Base-by-base conservation (phyloP, 2,888 invertebrate genomes). In the Argyra leucocephala region DNA sequence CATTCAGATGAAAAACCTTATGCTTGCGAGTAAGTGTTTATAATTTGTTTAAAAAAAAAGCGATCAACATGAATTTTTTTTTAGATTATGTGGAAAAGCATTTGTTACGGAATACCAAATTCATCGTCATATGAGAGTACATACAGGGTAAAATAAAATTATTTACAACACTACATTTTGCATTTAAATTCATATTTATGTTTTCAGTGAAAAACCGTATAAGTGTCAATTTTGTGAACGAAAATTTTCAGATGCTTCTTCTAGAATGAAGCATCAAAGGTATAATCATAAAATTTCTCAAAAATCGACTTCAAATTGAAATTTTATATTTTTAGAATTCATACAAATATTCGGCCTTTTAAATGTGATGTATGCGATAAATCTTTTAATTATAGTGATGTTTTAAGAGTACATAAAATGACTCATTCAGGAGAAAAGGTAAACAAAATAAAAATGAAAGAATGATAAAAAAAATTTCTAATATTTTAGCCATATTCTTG, bases 371-470 rank as follows among this genome's bases (percentile, higher is more conserved):
- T 75, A 1, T 80, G 79, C 64, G 77, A 75, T 4, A 80, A 80
- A 70, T 73, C 73, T 5, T 80, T 80, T 57, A 77, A 78, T 2
- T 80, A 80, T 66, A 74, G 78, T 15, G 78, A 76, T 67, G 79
- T 79, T 5, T 70, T 80, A 0, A 78, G 77, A 64, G 74, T 74
- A 2, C 79, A 79, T 66, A 72, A 73, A 64, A 71, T 76, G 67
- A 78, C 75, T 1, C 79, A 79, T 64, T 78, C 79, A 0, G 79
- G 78, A n/a, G 79, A 79, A 67, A 79, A 77, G 64, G 73, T 77
- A 73, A 69, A 69, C 66, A 37, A 10, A 12, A 48, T 4, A 61
- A 58, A 7, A 31, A 26, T 22, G 22, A 24, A 10, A 23, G 5
- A 15, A 4, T 4, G 2, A 4, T 24, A 23, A 59, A 18, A 5